phyloP scores from a whole-genome alignment of 2,888 invertebrate genomes.

The Priocnemis perturbator region DNA sequence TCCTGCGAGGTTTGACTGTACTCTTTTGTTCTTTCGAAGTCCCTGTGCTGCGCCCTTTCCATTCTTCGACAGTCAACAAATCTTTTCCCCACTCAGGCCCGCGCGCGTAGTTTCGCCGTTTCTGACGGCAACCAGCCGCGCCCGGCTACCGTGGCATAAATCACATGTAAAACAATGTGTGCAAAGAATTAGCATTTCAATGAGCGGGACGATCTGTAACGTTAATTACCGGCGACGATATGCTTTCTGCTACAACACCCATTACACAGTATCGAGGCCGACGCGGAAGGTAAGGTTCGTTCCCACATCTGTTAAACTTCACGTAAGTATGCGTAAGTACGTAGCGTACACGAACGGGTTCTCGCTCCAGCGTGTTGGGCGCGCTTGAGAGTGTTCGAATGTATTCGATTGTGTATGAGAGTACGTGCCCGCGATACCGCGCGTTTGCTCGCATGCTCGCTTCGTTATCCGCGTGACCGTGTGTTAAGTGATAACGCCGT shows the following conservation, averaged over 20 bases:
- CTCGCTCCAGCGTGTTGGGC: no score
- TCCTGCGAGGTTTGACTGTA: not conserved
- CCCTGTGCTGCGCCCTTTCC: not conserved
- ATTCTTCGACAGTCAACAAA: not conserved
- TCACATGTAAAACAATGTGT: conserved; percentile 46
- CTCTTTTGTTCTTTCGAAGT: not conserved
- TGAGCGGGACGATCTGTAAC: conserved; percentile 43
- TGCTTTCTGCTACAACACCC: conserved; percentile 38
- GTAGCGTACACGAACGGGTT: conserved; percentile 29
- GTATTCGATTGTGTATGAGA: no score
- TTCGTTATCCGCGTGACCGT: conserved; percentile 39
- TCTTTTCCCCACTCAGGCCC: not conserved
- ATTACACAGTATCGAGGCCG: conserved; percentile 22
- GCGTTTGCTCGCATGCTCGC: not conserved
- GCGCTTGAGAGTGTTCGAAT: no score
- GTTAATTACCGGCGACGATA: conserved; percentile 52
- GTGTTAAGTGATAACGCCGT: conserved; percentile 51
- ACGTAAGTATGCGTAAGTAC: conserved; percentile 18
- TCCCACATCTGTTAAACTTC: conserved; percentile 19
- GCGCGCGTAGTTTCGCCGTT: not conserved
- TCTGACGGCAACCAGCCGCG: not conserved
- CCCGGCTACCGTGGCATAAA: conserved; percentile 35
- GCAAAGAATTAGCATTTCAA: conserved; percentile 52
- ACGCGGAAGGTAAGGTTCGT: conserved; percentile 27
- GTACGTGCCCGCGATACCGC: no score